Conservation (phyloP, 2,113 vertebrate genomes). For the Zapornia atra region DNA sequence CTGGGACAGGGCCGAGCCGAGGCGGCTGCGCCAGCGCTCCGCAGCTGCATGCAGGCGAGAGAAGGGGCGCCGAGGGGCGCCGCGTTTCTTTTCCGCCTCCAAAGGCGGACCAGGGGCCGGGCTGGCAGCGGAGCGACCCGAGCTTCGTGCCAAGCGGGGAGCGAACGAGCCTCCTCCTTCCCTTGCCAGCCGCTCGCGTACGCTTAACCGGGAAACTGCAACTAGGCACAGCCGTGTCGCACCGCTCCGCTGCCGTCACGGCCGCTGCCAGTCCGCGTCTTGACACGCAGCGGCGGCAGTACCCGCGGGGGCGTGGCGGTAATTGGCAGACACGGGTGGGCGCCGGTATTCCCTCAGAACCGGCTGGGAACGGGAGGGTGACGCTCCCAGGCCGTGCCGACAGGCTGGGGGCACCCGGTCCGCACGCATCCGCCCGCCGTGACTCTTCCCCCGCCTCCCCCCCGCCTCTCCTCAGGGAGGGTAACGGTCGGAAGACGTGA, state of each 20-base stretch:
- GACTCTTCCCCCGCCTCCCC: too few species aligned
- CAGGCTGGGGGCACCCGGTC: too few species aligned
- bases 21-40: not conserved
- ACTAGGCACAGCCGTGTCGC: rapidly evolving
- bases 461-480: not conserved
- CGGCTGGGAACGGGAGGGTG: too few species aligned
- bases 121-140: not conserved
- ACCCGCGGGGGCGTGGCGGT: not conserved
- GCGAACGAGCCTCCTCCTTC: not conserved
- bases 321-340: not conserved
- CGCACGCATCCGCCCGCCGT: not conserved
- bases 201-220: too few species aligned
- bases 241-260: too few species aligned
- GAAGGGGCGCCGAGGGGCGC: too few species aligned
- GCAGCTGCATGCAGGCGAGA: not conserved
- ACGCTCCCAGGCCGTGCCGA: not conserved
- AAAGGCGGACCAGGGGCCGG: not conserved
- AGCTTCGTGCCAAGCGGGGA: not conserved
- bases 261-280: not conserved
- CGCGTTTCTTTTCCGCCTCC: not conserved
- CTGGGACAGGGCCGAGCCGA: not conserved
- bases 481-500: too few species aligned
- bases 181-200: not conserved
- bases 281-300: not conserved
- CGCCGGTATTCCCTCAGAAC: not conserved